Base-by-base conservation (phyloP, 2,888 invertebrate species). In the Zygaena filipendulae region DNA sequence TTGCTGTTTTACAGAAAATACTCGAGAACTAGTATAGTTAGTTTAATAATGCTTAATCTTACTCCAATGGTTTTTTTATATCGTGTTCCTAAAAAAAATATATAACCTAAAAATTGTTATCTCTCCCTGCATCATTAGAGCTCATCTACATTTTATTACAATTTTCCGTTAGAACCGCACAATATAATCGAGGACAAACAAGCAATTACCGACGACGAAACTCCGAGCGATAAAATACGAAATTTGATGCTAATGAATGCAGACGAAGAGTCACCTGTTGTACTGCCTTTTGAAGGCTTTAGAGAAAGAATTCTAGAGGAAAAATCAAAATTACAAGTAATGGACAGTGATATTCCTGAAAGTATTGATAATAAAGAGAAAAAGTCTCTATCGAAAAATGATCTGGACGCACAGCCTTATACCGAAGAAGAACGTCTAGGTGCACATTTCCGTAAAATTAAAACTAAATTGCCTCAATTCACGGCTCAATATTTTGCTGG, bases 341-440 rank as follows among this genome's bases (percentile, higher is more conserved):
- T 40, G 7, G 48, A 41, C 10, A 35, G 50, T 11, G 35, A 40
- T 11, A 36, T 49, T 9, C 47, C 56, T 16, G 51, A 43, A 16
- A 16, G 45, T 50, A 12, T 36, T 57, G 7, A 46, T 57, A 64
- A 64, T 3, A 74, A 72, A 38, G 59, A 68, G 39, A 77, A 77
- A 38, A 79, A 81, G 43, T 72, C 75, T 12, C 25, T 74, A 25
- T 35, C 53, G 22, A 51, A 55, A 38, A 57, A 56, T 32, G 67
- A 72, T 21, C 4, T 22, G 21, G 29, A 31, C 7, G n/a, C 30
- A 29, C 3, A 37, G 36, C 56, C 59, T 11, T 62, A 69, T 21
- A 43, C 67, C 9, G 80, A 81, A 27, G 83, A 82, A 46, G 67
- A 83, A 36, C 68, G 83, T 8, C 45, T 81, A 4, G 75, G 81